Evolutionary conservation across 2,113 vertebrate species (phyloP), one percentile per base, ranked within the genome.

Genomic region (Clarias gariepinus): DNA sequence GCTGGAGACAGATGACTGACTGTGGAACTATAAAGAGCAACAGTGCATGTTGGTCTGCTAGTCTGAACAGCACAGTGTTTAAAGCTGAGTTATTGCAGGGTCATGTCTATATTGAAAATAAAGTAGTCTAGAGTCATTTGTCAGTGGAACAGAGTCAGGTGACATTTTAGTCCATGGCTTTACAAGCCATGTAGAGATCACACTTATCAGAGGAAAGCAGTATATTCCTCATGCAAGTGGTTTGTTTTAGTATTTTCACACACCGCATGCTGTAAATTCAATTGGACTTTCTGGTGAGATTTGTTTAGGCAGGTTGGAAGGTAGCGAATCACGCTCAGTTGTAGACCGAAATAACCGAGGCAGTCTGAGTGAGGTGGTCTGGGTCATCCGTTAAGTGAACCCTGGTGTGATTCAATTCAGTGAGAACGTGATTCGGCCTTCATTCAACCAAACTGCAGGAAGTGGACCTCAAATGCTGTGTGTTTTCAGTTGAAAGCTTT

Each of bases 21-120:
- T 68, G 71, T n/a, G 15, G 71, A 12, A 74, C 28, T 30, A 55
- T 21, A 30, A 58, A 73, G 58, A 66, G 78, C 79, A 85, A 60
- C 3, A 52, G 83, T 81, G 36, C 86, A 80, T 84, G 81, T 81
- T 74, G 71, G 88, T 76, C 52, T 25, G 16, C 52, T 52, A 64
- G 30, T 80, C 57, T 33, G 30, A 61, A 68, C 23, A 19, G 33
- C 81, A 73, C 36, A 64, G 83, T 53, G 61, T 88, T 86, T 61
- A 66, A 69, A 61, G 41, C 53, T 91, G 88, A 90, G 89, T 85
- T 89, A 87, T 81, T 81, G 82, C 84, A 55, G 66, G 87, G 74
- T 85, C 83, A 84, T 79, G 58, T 84, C 52, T 79, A 71, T 81
- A 79, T 30, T 89, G 82, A 90, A 90, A 84, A 83, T 3, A 33